These are phyloP conservation scores for Tragulus kanchil DNA, from an alignment of 2,113 vertebrate genomes.

Conservation along the genomic window DNA sequence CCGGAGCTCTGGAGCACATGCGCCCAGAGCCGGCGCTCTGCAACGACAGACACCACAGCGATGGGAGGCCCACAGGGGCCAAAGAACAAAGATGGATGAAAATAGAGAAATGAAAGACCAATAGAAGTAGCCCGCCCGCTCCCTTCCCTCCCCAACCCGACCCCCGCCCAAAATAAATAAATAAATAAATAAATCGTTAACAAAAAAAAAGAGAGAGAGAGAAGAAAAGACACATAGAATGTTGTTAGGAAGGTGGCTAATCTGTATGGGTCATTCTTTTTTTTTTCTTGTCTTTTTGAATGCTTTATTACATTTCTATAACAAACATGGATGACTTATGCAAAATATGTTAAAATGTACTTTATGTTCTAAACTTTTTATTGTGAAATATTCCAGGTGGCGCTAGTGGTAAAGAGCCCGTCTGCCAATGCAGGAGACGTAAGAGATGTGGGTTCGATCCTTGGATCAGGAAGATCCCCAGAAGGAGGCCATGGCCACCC, in stretches of 20 bases:
- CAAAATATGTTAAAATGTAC: background rate
- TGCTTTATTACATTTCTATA: background rate
- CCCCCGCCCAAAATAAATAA: no score
- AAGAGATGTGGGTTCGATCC: background rate
- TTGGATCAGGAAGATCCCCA: background rate
- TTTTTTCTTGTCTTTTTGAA: background rate
- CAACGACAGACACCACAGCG: no score
- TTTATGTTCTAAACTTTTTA: background rate
- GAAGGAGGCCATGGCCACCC: background rate
- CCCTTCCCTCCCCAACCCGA: no score
- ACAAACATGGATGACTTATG: background rate
- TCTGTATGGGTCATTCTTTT: accelerated
- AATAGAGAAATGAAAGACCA: no score
- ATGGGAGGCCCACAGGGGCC: no score
- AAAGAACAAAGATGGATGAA: no score
- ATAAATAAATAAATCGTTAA: no score
- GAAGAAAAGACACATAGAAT: no score
- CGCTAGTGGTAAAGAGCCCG: background rate
- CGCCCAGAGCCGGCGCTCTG: no score
- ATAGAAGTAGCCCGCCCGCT: no score
- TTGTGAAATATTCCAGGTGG: background rate
- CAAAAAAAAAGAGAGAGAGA: no score
- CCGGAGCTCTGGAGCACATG: no score
- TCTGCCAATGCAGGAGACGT: background rate
- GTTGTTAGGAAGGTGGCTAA: background rate